phyloP scores from a whole-genome alignment of 30 jellyfish, hydroid and myxozoan species.

The Catostylus mosaicus region DNA sequence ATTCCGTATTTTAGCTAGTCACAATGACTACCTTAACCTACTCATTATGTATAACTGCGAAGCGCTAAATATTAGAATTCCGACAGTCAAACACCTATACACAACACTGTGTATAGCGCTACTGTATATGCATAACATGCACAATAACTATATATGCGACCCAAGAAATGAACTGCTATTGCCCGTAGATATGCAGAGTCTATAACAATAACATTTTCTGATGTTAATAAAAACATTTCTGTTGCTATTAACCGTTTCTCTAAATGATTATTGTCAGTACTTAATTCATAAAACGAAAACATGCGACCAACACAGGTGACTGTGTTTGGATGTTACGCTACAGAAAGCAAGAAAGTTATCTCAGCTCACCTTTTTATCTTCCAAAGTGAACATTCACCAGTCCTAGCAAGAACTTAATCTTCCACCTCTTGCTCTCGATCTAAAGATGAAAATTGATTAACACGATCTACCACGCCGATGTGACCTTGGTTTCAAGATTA shows the following conservation, averaged over 20 bases:
- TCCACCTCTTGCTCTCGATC: constrained; percentile 10
- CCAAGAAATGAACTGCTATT: too few species aligned
- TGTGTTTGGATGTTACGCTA: neutral
- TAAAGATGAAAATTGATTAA: constrained; percentile 43
- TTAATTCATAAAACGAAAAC: neutral
- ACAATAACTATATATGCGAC: too few species aligned
- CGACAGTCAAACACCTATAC: too few species aligned
- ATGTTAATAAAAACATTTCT: neutral
- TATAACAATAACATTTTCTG: neutral
- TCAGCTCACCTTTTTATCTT: neutral
- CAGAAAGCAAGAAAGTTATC: neutral
- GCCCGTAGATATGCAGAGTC: too few species aligned
- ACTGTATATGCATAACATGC: too few species aligned
- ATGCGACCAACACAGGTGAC: neutral
- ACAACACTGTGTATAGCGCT: too few species aligned
- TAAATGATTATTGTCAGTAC: neutral
- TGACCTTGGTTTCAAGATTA: constrained; percentile 69
- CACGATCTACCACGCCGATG: constrained; percentile 46
- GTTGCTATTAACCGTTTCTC: neutral
- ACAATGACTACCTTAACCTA: too few species aligned
- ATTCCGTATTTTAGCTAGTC: too few species aligned
- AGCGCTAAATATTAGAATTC: too few species aligned
- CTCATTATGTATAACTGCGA: too few species aligned
- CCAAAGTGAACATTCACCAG: constrained; percentile 2
- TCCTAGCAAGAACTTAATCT: neutral